phyloP scores from a whole-genome alignment of 2,113 vertebrate species.

The Ciconia boyciana region DNA sequence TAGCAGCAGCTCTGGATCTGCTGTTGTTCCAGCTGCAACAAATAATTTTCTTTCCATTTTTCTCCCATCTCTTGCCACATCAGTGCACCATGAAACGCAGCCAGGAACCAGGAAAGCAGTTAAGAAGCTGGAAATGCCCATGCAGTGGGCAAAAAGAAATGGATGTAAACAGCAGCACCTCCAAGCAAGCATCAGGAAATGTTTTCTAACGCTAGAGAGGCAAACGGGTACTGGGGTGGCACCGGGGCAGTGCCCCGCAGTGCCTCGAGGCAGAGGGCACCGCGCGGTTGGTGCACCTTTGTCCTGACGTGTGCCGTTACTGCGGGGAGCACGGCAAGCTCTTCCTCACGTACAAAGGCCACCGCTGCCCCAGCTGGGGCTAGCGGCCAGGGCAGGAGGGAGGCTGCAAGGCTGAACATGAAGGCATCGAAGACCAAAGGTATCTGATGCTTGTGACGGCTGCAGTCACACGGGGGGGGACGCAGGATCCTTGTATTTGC shows the following conservation, averaged over 20 bases:
- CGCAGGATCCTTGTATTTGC: neutral
- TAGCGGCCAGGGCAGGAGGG: neutral
- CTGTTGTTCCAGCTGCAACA: neutral
- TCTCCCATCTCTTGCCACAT: neutral
- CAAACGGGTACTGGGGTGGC: neutral
- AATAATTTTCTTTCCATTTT: neutral
- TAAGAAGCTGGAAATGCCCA: neutral
- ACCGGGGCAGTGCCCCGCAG: neutral
- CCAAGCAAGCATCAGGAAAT: neutral
- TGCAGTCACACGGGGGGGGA: neutral
- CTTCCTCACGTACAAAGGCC: neutral
- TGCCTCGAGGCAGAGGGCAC: neutral
- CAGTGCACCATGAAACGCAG: neutral
- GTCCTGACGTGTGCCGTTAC: neutral
- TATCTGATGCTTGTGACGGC: neutral
- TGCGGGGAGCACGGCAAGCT: neutral
- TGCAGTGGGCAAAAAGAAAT: neutral
- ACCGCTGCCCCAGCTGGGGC: neutral
- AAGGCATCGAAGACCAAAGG: neutral
- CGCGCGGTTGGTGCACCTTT: rapidly evolving
- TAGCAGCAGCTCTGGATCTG: neutral
- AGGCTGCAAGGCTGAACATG: neutral
- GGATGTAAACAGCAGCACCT: neutral
- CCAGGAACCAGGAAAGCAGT: neutral
- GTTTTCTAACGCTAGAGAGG: neutral